phyloP scores from a whole-genome alignment of 2,797 vertebrate genomes.

The Dendrocincla tyrannina region DNA sequence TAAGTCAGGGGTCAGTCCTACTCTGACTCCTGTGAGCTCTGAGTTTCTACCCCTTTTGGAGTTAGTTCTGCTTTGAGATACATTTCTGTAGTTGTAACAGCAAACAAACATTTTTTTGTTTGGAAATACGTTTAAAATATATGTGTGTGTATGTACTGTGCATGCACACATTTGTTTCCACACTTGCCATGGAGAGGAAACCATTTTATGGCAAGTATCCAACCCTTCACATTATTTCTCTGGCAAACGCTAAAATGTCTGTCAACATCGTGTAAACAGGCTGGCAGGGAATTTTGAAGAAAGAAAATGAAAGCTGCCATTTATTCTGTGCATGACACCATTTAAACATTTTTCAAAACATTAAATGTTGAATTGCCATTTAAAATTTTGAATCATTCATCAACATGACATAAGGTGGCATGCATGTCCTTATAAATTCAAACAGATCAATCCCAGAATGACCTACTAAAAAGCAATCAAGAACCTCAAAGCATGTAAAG shows the following conservation, averaged over 20 bases:
- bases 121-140: conserved; percentile 55
- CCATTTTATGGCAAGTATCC: conserved; percentile 62
- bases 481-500: conserved; percentile 19
- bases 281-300: conserved; percentile 62
- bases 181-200: conserved; percentile 56
- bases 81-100: neutral
- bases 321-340: conserved; percentile 64
- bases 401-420: conserved; percentile 39
- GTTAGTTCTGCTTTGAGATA: neutral
- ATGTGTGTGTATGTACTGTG: conserved; percentile 10
- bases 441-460: conserved; percentile 58
- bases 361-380: conserved; percentile 61
- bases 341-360: conserved; percentile 62
- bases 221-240: conserved; percentile 69
- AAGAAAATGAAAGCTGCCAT: conserved; percentile 68
- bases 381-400: conserved; percentile 62
- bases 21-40: neutral
- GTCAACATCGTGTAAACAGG: conserved; percentile 63
- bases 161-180: conserved; percentile 58
- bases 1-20: neutral
- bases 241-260: conserved; percentile 63
- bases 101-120: conserved; percentile 49
- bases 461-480: conserved; percentile 55
- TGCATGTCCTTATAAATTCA: conserved; percentile 52
- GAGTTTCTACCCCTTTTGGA: neutral